A percentile compares a stretch with the other conserved stretches of the same genome.
phyloP scores from a whole-genome alignment of 1,140 invertebrate species.

The Dryas iulia region DNA sequence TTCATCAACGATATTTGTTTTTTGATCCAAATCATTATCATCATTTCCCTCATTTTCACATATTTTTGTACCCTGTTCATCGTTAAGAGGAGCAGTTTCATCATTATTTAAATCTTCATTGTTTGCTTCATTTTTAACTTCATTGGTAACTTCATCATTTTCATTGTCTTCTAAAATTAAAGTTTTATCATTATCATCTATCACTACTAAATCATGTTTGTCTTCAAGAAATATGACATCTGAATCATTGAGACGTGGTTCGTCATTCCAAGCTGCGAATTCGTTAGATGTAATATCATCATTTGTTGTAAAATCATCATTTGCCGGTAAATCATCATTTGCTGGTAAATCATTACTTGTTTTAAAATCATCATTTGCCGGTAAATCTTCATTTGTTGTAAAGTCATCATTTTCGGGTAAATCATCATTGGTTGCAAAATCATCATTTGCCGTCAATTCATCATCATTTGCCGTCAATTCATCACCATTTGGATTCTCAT shows the following conservation, averaged over 20 bases:
- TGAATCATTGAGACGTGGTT: constrained; percentile 1
- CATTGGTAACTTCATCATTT: background rate
- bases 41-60: constrained; percentile 9
- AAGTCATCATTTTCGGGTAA: no score
- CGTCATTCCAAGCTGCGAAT: background rate
- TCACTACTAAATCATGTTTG: constrained; percentile 7
- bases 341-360: background rate
- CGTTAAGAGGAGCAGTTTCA: no score
- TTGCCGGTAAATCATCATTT: background rate
- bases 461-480: background rate
- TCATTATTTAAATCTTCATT: constrained; percentile 3
- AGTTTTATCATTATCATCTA: constrained; percentile 16
- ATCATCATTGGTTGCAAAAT: background rate
- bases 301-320: background rate
- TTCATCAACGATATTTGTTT: background rate
- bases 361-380: no score
- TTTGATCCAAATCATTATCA: background rate
- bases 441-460: no score
- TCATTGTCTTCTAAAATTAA: background rate
- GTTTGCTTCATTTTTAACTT: background rate
- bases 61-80: no score
- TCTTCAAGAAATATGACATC: constrained; percentile 12
- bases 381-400: background rate
- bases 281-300: background rate
- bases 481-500: background rate